Base-by-base conservation (phyloP, 2,113 vertebrate species). In the Neogobius melanostomus region DNA sequence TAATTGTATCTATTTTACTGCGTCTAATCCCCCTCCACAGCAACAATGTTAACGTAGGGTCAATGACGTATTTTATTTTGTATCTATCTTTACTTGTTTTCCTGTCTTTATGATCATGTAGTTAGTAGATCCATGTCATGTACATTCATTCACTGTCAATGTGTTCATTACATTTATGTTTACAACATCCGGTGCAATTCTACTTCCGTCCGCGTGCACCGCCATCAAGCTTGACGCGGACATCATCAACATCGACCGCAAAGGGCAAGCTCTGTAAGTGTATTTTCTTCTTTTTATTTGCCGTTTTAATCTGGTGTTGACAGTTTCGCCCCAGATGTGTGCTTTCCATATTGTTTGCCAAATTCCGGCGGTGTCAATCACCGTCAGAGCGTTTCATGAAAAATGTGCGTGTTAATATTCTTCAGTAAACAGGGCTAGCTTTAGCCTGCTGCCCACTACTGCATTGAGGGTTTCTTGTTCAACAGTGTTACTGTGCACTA, bases 401-500 rank as follows among this genome's bases (percentile, higher is more conserved):
- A 53, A 53, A 6, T 36, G 28, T 36, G 51, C 51, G 51, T 17
- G 17, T 53, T 53, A 16, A 16, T 53, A 17, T 1, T 56, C 17
- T 12, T 68, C 62, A 63, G 72, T 68, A 67, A 77, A 77, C 85
- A 6, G 45, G 2, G 59, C 36, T 76, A 66, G 44, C 7, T 71
- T 14, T 82, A 84, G 77, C 82, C 36, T 64, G 36, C 62, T 72
- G 74, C 74, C 53, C 43, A 6, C 28, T 36, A 36, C 28, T 36
- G 28, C 28, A 36, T 36, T 36, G 4, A 36, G 28, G 28, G 28
- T 47, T 47, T 47, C 6, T n/a, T n/a, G n/a, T 11, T 47, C 4
- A 47, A 47, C 46, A 47, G 4, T 47, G 46, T 47, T 47, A 47
- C 10, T 47, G 46, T 47, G 2, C 46, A 36, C 28, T 36, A 36